Percentiles rank a stretch among this genome's conserved stretches.
These are phyloP conservation scores for Drosophila insularis DNA, from an alignment of 1,140 invertebrate genomes.

Conservation along the genomic window DNA sequence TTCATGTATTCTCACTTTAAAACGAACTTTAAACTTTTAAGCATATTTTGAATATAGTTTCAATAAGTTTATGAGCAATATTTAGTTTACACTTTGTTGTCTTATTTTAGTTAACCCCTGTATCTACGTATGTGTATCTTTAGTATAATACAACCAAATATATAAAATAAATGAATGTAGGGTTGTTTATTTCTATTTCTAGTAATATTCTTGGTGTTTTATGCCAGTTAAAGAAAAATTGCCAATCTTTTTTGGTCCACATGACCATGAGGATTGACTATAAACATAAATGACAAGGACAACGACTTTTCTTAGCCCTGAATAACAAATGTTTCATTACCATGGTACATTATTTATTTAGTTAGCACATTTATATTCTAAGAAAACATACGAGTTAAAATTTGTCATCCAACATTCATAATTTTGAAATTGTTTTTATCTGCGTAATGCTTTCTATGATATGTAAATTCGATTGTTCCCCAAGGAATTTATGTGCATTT, in stretches of 20 bases:
- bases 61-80: background rate
- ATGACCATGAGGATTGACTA: background rate
- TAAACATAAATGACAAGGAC: conserved; percentile 29
- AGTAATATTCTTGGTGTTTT: conserved; percentile 31
- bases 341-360: background rate
- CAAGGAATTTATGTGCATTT: too few relatives aligned
- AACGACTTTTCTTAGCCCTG: background rate
- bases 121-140: background rate
- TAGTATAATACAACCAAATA: background rate
- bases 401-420: background rate
- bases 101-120: background rate
- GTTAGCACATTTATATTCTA: background rate
- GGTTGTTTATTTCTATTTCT: conserved; percentile 35
- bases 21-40: too few relatives aligned
- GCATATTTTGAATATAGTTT: too few relatives aligned
- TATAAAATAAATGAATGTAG: conserved; percentile 5
- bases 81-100: background rate
- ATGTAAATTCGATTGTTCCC: background rate
- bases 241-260: conserved; percentile 45
- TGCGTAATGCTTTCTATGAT: background rate
- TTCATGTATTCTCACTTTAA: too few relatives aligned
- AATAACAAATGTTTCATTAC: conserved; percentile 41
- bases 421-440: background rate
- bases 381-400: background rate
- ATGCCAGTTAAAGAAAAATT: conserved; percentile 45